These are phyloP conservation scores for Synanthedon tipuliformis DNA, from an alignment of 2,888 invertebrate genomes.

Conservation along the genomic window DNA sequence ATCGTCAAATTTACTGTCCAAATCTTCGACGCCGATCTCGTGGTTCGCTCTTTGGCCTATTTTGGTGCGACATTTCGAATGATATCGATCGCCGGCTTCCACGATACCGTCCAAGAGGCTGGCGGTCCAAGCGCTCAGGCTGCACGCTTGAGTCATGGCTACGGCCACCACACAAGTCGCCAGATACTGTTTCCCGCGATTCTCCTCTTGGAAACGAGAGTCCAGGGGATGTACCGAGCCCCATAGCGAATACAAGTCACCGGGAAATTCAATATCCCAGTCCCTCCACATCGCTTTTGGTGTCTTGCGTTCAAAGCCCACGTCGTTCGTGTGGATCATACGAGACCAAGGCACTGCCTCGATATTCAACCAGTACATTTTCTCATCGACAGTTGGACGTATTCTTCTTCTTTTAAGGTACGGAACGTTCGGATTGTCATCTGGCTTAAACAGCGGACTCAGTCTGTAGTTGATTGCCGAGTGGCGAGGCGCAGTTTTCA, in stretches of 20 bases:
- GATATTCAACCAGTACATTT: constrained; percentile 59
- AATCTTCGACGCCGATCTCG: constrained; percentile 69
- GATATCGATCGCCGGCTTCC: constrained; percentile 69
- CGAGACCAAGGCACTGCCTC: constrained; percentile 53
- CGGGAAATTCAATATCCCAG: constrained; percentile 77
- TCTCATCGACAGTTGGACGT: constrained; percentile 52
- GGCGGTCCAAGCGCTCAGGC: constrained; percentile 73
- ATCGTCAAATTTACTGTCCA: constrained; percentile 59
- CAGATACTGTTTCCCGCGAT: constrained; percentile 74
- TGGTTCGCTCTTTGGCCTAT: constrained; percentile 57
- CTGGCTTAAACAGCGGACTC: constrained; percentile 53
- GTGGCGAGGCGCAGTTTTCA: constrained; percentile 62
- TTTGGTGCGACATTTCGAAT: constrained; percentile 54
- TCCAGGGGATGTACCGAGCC: constrained; percentile 74
- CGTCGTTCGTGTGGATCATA: constrained; percentile 41
- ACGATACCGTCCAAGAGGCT: constrained; percentile 74
- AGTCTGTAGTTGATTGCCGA: constrained; percentile 50
- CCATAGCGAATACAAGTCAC: constrained; percentile 76
- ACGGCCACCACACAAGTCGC: constrained; percentile 71
- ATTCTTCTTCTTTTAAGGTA: constrained; percentile 35
- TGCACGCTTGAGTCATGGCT: constrained; percentile 71
- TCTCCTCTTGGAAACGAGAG: constrained; percentile 55
- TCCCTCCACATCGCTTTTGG: constrained; percentile 69
- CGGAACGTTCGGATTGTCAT: constrained; percentile 46
- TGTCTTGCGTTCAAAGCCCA: constrained; percentile 40